These are phyloP conservation scores for Coregonus sp. DNA, from an alignment of 2,797 vertebrate genomes.

Conservation along the genomic window DNA sequence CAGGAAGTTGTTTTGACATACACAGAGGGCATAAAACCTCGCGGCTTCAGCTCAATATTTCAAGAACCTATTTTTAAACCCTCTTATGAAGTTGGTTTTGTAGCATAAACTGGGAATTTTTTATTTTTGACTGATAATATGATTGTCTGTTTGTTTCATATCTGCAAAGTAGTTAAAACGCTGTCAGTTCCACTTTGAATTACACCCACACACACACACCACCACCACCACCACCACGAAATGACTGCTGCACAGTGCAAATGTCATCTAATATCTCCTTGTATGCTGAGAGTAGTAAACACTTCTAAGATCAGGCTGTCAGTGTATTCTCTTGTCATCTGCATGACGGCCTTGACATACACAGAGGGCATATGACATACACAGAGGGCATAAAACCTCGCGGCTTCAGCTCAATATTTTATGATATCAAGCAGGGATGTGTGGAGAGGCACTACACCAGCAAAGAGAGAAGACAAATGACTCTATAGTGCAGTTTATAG, in stretches of 20 bases:
- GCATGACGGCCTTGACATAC: conserved; percentile 13
- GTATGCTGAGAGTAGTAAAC: conserved; percentile 21
- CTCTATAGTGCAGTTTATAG: conserved; percentile 1
- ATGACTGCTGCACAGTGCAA: background rate
- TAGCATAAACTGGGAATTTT: too few relatives aligned
- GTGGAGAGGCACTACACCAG: background rate
- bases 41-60: too few relatives aligned
- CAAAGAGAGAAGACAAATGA: background rate
- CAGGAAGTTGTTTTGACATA: too few relatives aligned
- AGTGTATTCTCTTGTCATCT: conserved; percentile 14
- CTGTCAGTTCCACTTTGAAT: background rate
- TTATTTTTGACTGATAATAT: too few relatives aligned
- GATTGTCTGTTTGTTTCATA: too few relatives aligned
- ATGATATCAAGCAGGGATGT: background rate
- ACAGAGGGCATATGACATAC: conserved; percentile 1
- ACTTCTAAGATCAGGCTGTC: conserved; percentile 18
- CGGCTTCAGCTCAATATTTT: background rate
- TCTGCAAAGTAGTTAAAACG: too few relatives aligned
- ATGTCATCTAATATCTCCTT: conserved; percentile 14
- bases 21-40: too few relatives aligned
- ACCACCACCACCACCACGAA: background rate
- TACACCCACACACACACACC: conserved; percentile 4
- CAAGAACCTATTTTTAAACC: too few relatives aligned
- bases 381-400: background rate
- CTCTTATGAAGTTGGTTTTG: too few relatives aligned